phyloP scores from a whole-genome alignment of 2,113 vertebrate genomes.

The Vidua chalybeata region DNA sequence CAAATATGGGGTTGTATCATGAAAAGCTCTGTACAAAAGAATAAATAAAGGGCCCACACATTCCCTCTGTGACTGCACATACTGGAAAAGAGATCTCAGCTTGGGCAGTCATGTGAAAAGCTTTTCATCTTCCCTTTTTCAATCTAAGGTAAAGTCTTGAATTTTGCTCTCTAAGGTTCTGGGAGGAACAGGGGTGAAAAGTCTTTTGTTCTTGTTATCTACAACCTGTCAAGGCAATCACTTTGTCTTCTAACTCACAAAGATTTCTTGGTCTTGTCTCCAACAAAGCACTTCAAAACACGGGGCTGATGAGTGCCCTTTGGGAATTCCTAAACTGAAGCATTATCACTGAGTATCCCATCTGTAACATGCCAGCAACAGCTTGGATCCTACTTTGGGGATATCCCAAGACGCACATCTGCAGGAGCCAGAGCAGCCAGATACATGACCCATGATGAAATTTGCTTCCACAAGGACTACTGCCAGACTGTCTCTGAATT shows the following conservation, averaged over 20 bases:
- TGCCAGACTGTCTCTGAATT: neutral
- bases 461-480: neutral
- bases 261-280: neutral
- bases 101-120: neutral
- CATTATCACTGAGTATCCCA: neutral
- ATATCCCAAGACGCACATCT: rapidly evolving
- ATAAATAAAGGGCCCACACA: neutral
- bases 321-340: neutral
- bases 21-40: neutral
- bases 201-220: neutral
- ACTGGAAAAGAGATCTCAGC: neutral
- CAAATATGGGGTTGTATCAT: neutral
- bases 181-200: neutral
- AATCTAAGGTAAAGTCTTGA: neutral
- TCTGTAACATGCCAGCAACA: neutral
- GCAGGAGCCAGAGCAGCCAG: neutral
- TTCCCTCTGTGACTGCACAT: neutral
- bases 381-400: neutral
- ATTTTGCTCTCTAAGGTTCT: neutral
- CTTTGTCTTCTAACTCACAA: neutral
- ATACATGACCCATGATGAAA: neutral
- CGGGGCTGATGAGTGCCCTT: rapidly evolving
- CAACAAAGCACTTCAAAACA: neutral
- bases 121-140: neutral
- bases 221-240: neutral